Conservation (phyloP, 2,113 vertebrate species). For the Upupa epops region DNA sequence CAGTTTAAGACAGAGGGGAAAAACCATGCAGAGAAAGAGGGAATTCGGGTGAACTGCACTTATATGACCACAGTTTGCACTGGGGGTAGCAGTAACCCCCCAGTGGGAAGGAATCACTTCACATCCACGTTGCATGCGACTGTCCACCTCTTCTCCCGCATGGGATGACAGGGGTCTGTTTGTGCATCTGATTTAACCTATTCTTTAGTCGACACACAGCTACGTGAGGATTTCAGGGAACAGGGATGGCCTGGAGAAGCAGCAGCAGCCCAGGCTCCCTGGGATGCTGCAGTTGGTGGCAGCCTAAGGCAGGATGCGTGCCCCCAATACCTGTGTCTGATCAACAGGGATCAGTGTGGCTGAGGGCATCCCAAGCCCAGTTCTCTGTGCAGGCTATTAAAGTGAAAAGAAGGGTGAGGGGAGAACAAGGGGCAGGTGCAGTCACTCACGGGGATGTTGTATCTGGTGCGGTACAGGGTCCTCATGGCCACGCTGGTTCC, state of each 20-base stretch:
- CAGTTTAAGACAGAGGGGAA: neutral
- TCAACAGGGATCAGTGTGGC: rapidly evolving
- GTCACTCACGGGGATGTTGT: conserved; percentile 80
- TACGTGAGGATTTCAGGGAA: too few species aligned
- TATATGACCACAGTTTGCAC: neutral
- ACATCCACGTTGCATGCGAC: rapidly evolving
- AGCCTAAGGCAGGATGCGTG: neutral
- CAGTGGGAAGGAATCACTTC: neutral
- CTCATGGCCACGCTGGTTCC: conserved; percentile 75
- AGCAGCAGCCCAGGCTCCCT: neutral
- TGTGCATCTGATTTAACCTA: neutral
- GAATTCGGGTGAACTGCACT: neutral
- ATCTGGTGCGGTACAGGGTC: conserved; percentile 83
- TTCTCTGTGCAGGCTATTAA: rapidly evolving
- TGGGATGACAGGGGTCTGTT: neutral
- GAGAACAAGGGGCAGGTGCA: neutral
- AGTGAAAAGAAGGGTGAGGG: rapidly evolving
- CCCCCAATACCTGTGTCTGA: rapidly evolving
- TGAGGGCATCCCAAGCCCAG: neutral
- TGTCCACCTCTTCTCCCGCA: neutral
- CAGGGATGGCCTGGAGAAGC: neutral
- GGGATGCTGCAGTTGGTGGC: rapidly evolving
- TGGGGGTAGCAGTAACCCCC: neutral
- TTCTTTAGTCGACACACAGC: neutral
- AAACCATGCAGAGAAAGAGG: rapidly evolving